Evolutionary conservation across 1,140 invertebrate genomes (phyloP), one percentile per base, ranked within the genome.

Genomic region (Apis florea): DNA sequence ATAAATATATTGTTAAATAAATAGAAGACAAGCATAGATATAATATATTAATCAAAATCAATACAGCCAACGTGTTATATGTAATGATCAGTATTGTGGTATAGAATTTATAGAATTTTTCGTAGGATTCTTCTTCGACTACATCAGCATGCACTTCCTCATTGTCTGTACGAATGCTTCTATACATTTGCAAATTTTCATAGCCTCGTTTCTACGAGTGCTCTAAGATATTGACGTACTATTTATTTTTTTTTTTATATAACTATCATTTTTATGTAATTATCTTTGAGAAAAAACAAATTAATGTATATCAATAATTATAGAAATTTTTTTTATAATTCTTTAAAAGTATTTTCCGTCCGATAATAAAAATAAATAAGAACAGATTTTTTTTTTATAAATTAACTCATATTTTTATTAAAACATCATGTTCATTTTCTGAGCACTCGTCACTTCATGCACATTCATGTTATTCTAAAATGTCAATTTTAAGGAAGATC

Each of bases 321-420:
- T 59, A n/a, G 51, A 53, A n/a, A 56, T 56, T n/a, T n/a, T 58
- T 40, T 17, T 2, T 0, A 47, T n/a, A 6, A 15, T 82, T 73
- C 70, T 53, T 53, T 1, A 24, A n/a, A n/a, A 69, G 56, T 31
- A 71, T 83, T 75, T 83, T 85, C 71, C 70, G 80, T 82, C 79
- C 58, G 68, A 64, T 21, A 13, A 56, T 75, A 68, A 56, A 58
- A 59, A 9, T 61, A 53, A 26, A 63, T 17, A 24, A 58, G 0
- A 6, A 47, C 59, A 56, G 31, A 59, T 9, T 74, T 75, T 51
- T 6, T 61, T 17, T 56, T 1, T 61, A 70, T 26, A 70, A 66
- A 58, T 66, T 56, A 58, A 71, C 53, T 69, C 19, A 26, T 72
- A 40, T 61, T 63, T 66, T 77, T n/a, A 31, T 47, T 24, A 24